These are phyloP conservation scores for Nycteola revayana DNA, from an alignment of 2,888 invertebrate species.

Conservation along the genomic window DNA sequence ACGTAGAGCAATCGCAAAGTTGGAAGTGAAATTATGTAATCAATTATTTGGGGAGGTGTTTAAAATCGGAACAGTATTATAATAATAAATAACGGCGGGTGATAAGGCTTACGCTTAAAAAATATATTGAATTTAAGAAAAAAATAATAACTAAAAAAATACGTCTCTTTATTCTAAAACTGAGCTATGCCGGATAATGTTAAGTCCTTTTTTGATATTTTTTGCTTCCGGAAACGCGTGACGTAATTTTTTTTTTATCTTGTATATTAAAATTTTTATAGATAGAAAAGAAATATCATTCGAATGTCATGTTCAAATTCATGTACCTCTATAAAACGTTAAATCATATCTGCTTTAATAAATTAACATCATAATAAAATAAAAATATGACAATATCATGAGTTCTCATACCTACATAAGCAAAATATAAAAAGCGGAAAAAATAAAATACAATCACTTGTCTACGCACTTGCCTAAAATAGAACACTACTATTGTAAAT, in stretches of 20 bases:
- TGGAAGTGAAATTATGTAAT: neutral
- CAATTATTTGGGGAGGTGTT: constrained; percentile 27
- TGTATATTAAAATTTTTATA: constrained; percentile 28
- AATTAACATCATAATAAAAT: constrained; percentile 1
- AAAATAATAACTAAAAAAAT: constrained; percentile 34
- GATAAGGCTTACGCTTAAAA: constrained; percentile 53
- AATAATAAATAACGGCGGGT: constrained; percentile 40
- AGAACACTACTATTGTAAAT: constrained; percentile 19
- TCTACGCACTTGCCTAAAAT: constrained; percentile 22
- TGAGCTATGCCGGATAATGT: constrained; percentile 73
- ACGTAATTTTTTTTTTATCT: constrained; percentile 35
- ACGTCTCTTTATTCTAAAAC: constrained; percentile 69
- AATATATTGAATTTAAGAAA: constrained; percentile 33
- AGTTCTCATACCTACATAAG: no score
- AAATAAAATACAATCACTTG: constrained; percentile 13
- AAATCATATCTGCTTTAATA: constrained; percentile 9
- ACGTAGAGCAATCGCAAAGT: constrained; percentile 8
- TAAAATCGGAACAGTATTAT: constrained; percentile 39
- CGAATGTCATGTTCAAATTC: constrained; percentile 27
- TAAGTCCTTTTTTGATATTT: constrained; percentile 40
- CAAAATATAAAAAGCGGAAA: constrained; percentile 12
- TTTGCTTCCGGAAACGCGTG: constrained; percentile 55
- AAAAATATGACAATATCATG: constrained; percentile 11
- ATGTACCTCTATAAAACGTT: constrained; percentile 23
- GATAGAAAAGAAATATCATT: constrained; percentile 28